These are phyloP conservation scores for Entelurus aequoreus DNA, from an alignment of 2,113 vertebrate genomes.

Conservation along the genomic window DNA sequence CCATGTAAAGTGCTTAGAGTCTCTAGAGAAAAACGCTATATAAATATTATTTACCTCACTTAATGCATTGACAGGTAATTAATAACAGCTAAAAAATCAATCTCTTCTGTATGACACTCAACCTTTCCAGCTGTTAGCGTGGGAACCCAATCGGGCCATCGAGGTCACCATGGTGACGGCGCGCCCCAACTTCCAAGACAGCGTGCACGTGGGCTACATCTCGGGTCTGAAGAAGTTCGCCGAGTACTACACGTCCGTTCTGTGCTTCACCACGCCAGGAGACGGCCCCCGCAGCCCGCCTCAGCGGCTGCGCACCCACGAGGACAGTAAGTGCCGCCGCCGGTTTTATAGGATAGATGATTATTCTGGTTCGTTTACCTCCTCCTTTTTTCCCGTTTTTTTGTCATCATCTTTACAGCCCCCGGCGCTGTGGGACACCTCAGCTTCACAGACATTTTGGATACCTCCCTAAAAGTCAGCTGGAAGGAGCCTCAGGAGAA, in stretches of 20 bases:
- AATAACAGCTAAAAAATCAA: no score
- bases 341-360: background rate
- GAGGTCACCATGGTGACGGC: slow-evolving; percentile 83
- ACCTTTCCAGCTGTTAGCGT: slow-evolving; percentile 82
- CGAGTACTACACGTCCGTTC: slow-evolving; percentile 84
- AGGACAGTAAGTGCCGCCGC: slow-evolving; percentile 84
- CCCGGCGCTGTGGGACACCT: slow-evolving; percentile 93
- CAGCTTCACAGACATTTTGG: slow-evolving; percentile 94
- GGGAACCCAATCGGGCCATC: slow-evolving; percentile 82
- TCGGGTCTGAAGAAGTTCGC: slow-evolving; percentile 86
- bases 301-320: slow-evolving; percentile 86
- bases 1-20: no score
- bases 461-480: slow-evolving; percentile 96
- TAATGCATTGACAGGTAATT: no score
- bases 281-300: slow-evolving; percentile 89
- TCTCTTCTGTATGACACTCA: background rate
- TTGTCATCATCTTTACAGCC: slow-evolving; percentile 62
- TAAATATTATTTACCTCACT: no score
- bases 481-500: slow-evolving; percentile 95
- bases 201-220: slow-evolving; percentile 84
- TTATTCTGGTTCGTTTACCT: slow-evolving; percentile 3
- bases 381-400: background rate
- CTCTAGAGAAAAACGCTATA: no score
- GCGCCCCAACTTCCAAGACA: slow-evolving; percentile 95
- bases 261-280: slow-evolving; percentile 95